These are phyloP conservation scores for Drosophila miranda DNA, from an alignment of 1,140 invertebrate genomes.

Conservation along the genomic window DNA sequence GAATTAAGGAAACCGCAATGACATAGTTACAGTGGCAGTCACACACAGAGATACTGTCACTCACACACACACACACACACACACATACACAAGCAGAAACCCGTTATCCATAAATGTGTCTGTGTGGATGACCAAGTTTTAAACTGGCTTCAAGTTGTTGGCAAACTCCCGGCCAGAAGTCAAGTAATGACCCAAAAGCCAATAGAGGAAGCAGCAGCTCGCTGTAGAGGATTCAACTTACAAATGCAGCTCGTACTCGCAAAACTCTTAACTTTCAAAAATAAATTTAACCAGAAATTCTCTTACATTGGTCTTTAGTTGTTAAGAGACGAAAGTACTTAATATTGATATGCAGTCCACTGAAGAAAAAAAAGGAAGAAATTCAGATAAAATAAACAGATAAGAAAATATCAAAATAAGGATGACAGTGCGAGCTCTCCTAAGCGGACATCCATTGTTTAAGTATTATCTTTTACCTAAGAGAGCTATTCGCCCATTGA, in stretches of 20 bases:
- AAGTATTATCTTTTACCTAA: too few relatives aligned
- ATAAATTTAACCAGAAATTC: slow-evolving; percentile 40
- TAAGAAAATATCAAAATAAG: too few relatives aligned
- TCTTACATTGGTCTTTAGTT: too few relatives aligned
- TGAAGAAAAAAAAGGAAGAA: too few relatives aligned
- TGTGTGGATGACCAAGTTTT: slow-evolving; percentile 36
- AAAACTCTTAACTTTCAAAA: slow-evolving; percentile 33
- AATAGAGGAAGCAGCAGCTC: slow-evolving; percentile 43
- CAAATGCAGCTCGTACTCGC: slow-evolving; percentile 22
- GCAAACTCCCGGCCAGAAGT: slow-evolving; percentile 48
- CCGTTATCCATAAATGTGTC: slow-evolving; percentile 18
- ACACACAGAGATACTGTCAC: slow-evolving; percentile 19
- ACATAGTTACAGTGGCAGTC: slow-evolving; percentile 73
- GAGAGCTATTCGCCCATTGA: too few relatives aligned
- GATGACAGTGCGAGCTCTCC: too few relatives aligned
- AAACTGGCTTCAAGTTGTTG: slow-evolving; percentile 55
- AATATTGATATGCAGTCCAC: too few relatives aligned
- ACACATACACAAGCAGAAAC: slow-evolving; percentile 3
- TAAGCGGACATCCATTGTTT: too few relatives aligned
- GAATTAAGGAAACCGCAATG: slow-evolving; percentile 80
- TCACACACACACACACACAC: not conserved
- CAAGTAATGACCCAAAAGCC: slow-evolving; percentile 48
- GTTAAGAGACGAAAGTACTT: too few relatives aligned
- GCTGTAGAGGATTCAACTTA: slow-evolving; percentile 15
- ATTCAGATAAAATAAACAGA: too few relatives aligned